phyloP scores from a whole-genome alignment of 1,140 invertebrate species.

The Notospermus geniculatus region DNA sequence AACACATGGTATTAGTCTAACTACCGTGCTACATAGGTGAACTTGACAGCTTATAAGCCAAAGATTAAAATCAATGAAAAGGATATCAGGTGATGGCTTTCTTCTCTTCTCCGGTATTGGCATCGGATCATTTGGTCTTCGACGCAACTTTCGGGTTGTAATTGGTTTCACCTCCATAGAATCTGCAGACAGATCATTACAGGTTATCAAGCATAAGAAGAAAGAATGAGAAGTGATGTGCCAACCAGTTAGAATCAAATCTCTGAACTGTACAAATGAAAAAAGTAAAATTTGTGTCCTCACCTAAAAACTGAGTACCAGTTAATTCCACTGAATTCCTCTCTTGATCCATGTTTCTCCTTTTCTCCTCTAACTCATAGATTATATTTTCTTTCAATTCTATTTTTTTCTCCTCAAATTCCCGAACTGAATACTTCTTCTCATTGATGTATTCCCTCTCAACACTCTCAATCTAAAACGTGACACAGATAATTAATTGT shows the following conservation, averaged over 20 bases:
- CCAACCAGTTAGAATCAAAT: too few relatives aligned
- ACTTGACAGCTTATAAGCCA: too few relatives aligned
- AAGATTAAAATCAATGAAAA: slow-evolving; percentile 25
- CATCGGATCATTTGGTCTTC: slow-evolving; percentile 89
- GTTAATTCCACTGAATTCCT: slow-evolving; percentile 82
- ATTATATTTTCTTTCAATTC: slow-evolving; percentile 88
- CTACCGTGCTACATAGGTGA: too few relatives aligned
- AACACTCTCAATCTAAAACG: slow-evolving; percentile 69
- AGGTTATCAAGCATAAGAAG: too few relatives aligned
- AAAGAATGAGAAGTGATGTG: too few relatives aligned
- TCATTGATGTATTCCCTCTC: slow-evolving; percentile 85
- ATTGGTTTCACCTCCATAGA: slow-evolving; percentile 61
- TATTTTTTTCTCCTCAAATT: slow-evolving; percentile 93
- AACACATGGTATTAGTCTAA: not conserved
- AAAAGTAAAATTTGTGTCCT: too few relatives aligned
- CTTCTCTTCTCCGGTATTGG: slow-evolving; percentile 68
- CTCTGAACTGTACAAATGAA: too few relatives aligned
- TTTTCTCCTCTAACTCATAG: slow-evolving; percentile 88
- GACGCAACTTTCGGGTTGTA: slow-evolving; percentile 80
- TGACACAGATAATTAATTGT: not conserved
- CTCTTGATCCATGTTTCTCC: slow-evolving; percentile 84
- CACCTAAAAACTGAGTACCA: slow-evolving; percentile 62
- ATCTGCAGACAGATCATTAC: slow-evolving; percentile 34
- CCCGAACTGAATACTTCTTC: slow-evolving; percentile 81
- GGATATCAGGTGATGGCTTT: slow-evolving; percentile 66